phyloP scores from a whole-genome alignment of 2,888 invertebrate genomes.

The Diaphora mendica region DNA sequence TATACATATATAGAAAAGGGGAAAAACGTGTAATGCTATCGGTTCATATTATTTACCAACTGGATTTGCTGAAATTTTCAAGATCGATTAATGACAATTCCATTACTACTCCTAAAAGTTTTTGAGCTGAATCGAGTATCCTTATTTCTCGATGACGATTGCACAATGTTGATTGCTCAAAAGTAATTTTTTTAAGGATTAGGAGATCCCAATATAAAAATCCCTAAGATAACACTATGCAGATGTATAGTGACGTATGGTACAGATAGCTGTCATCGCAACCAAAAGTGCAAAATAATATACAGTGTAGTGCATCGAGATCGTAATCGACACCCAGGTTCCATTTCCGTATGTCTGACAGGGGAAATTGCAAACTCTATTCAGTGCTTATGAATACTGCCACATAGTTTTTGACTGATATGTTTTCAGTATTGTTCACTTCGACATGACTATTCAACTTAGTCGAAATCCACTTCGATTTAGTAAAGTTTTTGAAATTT shows the following conservation, averaged over 20 bases:
- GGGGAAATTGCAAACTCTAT: conserved; percentile 76
- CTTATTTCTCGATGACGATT: not conserved
- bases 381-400: conserved; percentile 51
- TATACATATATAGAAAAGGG: no score
- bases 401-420: conserved; percentile 34
- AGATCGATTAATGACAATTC: not conserved
- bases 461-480: not conserved
- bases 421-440: conserved; percentile 31
- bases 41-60: no score
- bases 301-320: conserved; percentile 51
- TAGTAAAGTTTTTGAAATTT: not conserved
- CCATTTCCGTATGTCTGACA: conserved; percentile 76
- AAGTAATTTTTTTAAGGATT: not conserved
- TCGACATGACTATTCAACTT: not conserved
- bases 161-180: not conserved
- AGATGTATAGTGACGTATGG: not conserved
- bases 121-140: no score
- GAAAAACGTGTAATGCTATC: no score
- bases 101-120: not conserved
- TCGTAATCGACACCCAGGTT: conserved; percentile 65
- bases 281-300: conserved; percentile 46
- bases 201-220: not conserved
- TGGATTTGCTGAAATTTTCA: no score
- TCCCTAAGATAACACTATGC: not conserved
- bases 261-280: not conserved